Evolutionary conservation across 1,140 invertebrate genomes (phyloP).

Genomic region (Cydia pomonella): DNA sequence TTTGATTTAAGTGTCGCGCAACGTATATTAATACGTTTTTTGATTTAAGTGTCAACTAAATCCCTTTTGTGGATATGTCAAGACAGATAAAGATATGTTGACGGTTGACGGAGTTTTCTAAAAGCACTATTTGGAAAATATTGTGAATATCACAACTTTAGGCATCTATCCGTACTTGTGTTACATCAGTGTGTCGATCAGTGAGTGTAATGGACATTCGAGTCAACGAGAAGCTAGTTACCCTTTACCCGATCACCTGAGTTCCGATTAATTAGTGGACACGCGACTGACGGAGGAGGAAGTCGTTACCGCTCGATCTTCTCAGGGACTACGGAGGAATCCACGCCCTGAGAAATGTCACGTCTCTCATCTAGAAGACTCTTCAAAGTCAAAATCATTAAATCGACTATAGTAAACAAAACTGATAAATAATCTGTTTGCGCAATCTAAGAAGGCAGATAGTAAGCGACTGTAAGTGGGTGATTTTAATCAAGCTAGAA

Average conservation of each 20-base stretch:
- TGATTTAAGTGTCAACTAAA: neutral
- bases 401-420: neutral
- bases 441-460: neutral
- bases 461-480: neutral
- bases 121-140: too few species aligned
- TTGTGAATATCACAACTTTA: too few species aligned
- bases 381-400: conserved; percentile 5
- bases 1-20: too few species aligned
- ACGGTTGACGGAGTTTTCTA: too few species aligned
- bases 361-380: neutral
- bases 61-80: too few species aligned
- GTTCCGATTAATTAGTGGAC: conserved; percentile 17
- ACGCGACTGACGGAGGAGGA: conserved; percentile 18
- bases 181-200: neutral
- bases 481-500: conserved; percentile 58
- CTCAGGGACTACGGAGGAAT: neutral
- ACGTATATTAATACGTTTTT: too few species aligned
- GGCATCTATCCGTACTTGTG: neutral
- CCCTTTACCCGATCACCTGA: conserved; percentile 8
- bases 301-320: conserved; percentile 15
- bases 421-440: neutral
- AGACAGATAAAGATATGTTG: too few species aligned
- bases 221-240: neutral
- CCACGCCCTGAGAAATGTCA: neutral
- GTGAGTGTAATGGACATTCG: neutral